These are phyloP conservation scores for Eurosta solidaginis DNA, from an alignment of 1,140 invertebrate species.

Conservation along the genomic window DNA sequence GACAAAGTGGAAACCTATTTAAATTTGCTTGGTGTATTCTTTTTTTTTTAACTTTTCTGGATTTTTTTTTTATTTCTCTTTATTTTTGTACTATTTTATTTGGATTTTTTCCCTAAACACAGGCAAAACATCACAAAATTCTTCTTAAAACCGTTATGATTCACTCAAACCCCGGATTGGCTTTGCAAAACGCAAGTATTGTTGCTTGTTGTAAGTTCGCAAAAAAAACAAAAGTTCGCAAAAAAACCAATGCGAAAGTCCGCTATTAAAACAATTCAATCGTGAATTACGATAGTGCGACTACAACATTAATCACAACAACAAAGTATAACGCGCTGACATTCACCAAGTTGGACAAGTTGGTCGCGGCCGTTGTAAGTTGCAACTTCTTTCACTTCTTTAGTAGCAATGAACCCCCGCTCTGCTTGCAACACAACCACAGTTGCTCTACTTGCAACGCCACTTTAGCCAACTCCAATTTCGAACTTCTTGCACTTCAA, in stretches of 20 bases:
- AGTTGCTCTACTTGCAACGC: too few relatives aligned
- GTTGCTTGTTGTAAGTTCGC: not conserved
- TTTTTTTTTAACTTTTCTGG: too few relatives aligned
- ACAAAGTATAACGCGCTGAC: not conserved
- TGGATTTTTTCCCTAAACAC: not conserved
- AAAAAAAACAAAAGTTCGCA: not conserved
- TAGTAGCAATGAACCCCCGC: not conserved
- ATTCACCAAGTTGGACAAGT: slow-evolving; percentile 11
- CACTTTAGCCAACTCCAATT: not conserved
- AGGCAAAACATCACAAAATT: not conserved
- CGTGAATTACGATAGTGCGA: slow-evolving; percentile 25
- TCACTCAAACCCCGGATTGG: slow-evolving; percentile 1
- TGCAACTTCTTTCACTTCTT: not conserved
- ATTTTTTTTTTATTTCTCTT: not conserved
- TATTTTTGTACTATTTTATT: not conserved
- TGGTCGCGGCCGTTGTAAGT: not conserved
- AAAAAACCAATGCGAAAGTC: not conserved
- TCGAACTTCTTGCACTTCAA: not conserved
- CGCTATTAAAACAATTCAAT: slow-evolving; percentile 1
- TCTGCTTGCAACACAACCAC: not conserved
- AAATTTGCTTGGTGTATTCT: too few relatives aligned
- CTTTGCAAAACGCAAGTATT: not conserved
- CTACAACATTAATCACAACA: not conserved
- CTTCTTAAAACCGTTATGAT: not conserved
- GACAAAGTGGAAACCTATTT: too few relatives aligned